Percentiles rank a stretch among this genome's conserved stretches.
Evolutionary conservation across 2,113 vertebrate species (phyloP).

Genomic region (Clarias gariepinus): DNA sequence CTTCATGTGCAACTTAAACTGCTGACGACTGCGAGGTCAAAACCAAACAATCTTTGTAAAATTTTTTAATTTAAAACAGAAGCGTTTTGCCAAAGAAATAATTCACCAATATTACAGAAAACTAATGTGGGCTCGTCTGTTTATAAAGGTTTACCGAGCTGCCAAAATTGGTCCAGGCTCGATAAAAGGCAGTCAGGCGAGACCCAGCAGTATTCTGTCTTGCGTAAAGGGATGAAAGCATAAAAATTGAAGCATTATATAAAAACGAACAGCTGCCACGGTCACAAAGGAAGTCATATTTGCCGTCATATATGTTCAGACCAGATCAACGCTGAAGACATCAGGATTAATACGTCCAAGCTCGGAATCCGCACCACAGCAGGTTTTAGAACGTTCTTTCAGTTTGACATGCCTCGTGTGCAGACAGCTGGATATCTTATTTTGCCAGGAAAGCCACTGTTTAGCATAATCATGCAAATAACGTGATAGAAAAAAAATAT

Average conservation of each 20-base stretch:
- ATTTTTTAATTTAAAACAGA: not conserved
- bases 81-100: slow-evolving; percentile 22
- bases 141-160: not conserved
- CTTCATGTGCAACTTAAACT: not conserved
- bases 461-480: not conserved
- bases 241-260: not conserved
- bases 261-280: not conserved
- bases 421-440: not conserved
- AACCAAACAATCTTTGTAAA: not conserved
- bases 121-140: not conserved
- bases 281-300: not conserved
- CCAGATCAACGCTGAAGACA: not conserved
- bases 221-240: not conserved
- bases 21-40: not conserved
- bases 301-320: not conserved
- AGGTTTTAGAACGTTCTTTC: slow-evolving; percentile 5
- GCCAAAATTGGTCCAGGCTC: slow-evolving; percentile 2
- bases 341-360: not conserved
- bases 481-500: no score
- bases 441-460: not conserved
- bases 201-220: not conserved
- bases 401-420: not conserved
- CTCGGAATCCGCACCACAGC: not conserved
- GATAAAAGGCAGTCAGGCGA: not conserved
- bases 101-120: slow-evolving; percentile 19